Evolutionary conservation across 2,797 vertebrate genomes (phyloP), one percentile per base, ranked within the genome.

Genomic region (Labroides dimidiatus): DNA sequence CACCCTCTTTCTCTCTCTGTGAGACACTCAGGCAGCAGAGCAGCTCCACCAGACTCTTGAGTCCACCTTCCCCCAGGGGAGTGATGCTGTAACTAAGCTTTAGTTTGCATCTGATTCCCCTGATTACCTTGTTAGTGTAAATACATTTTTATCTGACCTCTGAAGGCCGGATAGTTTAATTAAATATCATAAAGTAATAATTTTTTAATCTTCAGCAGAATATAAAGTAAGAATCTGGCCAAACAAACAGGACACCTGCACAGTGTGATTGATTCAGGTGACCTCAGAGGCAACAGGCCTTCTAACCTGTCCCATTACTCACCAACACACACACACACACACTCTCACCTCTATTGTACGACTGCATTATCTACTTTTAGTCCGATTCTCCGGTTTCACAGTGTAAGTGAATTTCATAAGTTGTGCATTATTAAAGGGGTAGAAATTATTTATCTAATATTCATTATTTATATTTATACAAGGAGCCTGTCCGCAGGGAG

Each of bases 401-500:
- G 88, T 89, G 80, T 89, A 90, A 91, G 93, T 92, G 90, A 92
- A 93, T 93, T 92, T 90, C 81, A 65, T 84, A 64, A 87, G 61
- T 78, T 80, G 64, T 94, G 83, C 92, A 94, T 94, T 93, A 94
- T 95, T 94, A 75, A 94, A 81, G 62, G 60, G 60, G 67, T 83
- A 87, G 91, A 94, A 92, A 95, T 95, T 89, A 94, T 95, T 95
- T 89, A 95, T 94, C 92, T 90, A 93, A 93, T 93, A 93, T 94
- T 91, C 91, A 94, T 95, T 94, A 95, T 95, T 95, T 93, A 94
- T 92, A 93, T 92, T 95, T 92, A 94, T 92, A 95, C 93, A 95
- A 93, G 92, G 89, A 91, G 91, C 87, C 82, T 69, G 92, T 90
- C 93, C 91, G 72, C 79, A 84, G 94, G 93, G 94, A 95, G 91